Evolutionary conservation across 2,797 vertebrate species (phyloP).

Genomic region (Thripadectes ignobilis): DNA sequence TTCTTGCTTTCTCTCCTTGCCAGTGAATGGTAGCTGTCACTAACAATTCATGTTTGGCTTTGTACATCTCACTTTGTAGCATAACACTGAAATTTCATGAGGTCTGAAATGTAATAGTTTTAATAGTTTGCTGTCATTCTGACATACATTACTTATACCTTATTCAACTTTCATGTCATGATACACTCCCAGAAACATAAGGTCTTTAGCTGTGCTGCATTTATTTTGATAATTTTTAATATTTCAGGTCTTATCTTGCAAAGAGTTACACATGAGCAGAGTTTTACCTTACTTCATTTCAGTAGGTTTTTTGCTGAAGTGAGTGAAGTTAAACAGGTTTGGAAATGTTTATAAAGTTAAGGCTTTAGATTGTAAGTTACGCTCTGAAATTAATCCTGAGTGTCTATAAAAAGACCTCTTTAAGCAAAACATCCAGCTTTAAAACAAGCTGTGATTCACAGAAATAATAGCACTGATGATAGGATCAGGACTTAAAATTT

Average conservation of each 20-base stretch:
- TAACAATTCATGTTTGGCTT: background rate
- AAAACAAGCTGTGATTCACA: background rate
- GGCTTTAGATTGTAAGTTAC: background rate
- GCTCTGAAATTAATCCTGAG: background rate
- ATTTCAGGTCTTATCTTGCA: background rate
- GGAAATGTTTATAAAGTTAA: background rate
- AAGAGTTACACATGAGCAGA: background rate
- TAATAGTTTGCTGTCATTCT: background rate
- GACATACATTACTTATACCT: background rate
- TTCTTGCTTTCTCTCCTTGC: background rate
- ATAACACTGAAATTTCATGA: background rate
- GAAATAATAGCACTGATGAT: background rate
- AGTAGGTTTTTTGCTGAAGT: background rate
- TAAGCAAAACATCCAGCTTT: background rate
- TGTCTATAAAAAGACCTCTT: background rate
- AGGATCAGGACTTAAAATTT: background rate
- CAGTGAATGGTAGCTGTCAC: background rate
- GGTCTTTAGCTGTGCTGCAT: background rate
- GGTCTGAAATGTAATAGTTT: background rate
- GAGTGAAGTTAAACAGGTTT: background rate
- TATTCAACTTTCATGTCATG: background rate
- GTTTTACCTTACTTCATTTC: background rate
- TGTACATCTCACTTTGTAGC: background rate
- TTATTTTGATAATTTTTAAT: background rate
- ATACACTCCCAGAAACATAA: background rate